Percentiles rank a stretch among this genome's conserved stretches.
Conservation (phyloP, 2,797 vertebrate species). For the Paramormyrops hopkinsi region DNA sequence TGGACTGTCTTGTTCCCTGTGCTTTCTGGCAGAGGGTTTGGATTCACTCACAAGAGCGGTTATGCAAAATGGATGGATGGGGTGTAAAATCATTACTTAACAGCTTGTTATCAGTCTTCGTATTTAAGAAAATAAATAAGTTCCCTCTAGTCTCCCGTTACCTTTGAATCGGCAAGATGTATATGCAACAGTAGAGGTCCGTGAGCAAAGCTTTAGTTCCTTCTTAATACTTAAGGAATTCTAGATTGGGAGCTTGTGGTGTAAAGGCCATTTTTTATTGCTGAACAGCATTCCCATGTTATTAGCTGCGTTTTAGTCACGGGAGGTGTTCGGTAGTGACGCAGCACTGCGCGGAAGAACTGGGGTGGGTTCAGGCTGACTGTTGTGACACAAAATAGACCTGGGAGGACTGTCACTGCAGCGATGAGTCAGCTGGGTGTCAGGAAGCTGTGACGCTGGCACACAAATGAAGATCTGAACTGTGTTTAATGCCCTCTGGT, state of each 20-base stretch:
- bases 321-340: neutral
- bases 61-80: neutral
- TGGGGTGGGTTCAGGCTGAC: neutral
- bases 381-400: conserved; percentile 27
- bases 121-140: neutral
- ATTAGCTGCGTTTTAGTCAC: neutral
- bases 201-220: neutral
- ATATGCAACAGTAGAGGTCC: neutral
- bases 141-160: neutral
- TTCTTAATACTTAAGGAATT: neutral
- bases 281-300: neutral
- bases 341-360: neutral
- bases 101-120: neutral
- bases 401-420: conserved; percentile 30
- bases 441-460: conserved; percentile 36
- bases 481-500: conserved; percentile 23
- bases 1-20: neutral
- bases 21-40: neutral
- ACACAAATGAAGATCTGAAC: conserved; percentile 32
- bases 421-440: conserved; percentile 39
- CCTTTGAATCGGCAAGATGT: neutral
- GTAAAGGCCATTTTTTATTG: neutral
- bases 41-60: neutral
- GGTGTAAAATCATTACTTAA: neutral
- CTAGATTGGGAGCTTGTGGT: neutral